These are phyloP conservation scores for Mastigias papua DNA, from an alignment of 30 jellyfish, hydroid and myxozoan species.

Conservation along the genomic window DNA sequence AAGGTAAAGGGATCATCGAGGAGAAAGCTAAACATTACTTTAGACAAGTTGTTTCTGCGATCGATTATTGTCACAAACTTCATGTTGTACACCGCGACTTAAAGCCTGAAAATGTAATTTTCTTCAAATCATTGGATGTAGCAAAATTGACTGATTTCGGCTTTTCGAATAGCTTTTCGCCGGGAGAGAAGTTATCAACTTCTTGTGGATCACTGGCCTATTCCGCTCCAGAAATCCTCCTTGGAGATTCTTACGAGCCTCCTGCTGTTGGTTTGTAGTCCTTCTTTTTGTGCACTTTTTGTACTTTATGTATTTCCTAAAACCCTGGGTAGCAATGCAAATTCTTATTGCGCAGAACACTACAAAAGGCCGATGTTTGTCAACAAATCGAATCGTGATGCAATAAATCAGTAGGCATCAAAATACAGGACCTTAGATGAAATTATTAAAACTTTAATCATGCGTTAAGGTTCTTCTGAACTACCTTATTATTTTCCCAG, in stretches of 20 bases:
- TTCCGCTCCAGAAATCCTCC: constrained; percentile 98
- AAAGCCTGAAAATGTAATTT: constrained; percentile 97
- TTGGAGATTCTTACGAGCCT: constrained; percentile 98
- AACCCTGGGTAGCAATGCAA: neutral
- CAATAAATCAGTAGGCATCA: neutral
- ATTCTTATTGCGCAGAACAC: neutral
- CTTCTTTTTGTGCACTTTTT: neutral
- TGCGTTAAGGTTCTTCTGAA: too few species aligned
- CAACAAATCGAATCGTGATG: neutral
- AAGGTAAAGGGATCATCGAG: constrained; percentile 90
- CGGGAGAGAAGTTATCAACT: constrained; percentile 91
- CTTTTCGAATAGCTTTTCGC: constrained; percentile 92
- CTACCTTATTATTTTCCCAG: too few species aligned
- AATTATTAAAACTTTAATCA: too few species aligned
- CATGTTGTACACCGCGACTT: constrained; percentile 99
- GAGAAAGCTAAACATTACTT: constrained; percentile 95
- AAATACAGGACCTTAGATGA: neutral
- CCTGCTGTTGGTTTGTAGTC: constrained; percentile 94
- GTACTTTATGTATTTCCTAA: neutral
- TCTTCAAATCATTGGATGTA: constrained; percentile 87
- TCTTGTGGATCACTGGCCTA: constrained; percentile 98
- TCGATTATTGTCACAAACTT: constrained; percentile 94
- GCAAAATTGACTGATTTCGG: constrained; percentile 98
- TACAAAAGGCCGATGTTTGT: neutral
- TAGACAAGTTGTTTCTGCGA: constrained; percentile 95